phyloP scores from a whole-genome alignment of 2,888 invertebrate species.

The Thecophora atra region DNA sequence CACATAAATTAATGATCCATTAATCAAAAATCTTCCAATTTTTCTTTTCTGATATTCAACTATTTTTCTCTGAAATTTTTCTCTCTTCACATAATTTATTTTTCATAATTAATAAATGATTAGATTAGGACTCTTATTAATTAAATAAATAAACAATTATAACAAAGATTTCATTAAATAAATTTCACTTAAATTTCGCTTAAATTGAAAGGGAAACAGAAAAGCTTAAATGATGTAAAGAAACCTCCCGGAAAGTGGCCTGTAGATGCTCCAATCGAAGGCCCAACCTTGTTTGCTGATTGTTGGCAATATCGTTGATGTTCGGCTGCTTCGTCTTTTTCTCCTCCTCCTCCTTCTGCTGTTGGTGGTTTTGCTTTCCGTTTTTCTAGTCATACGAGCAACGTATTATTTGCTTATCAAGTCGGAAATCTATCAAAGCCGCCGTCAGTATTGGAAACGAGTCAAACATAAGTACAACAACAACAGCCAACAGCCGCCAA shows the following conservation, averaged over 20 bases:
- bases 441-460: slow-evolving; percentile 32
- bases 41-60: no score
- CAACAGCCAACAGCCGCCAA: neutral
- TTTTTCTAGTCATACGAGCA: slow-evolving; percentile 6
- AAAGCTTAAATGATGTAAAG: slow-evolving; percentile 12
- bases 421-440: slow-evolving; percentile 66
- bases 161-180: no score
- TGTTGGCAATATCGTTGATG: slow-evolving; percentile 15
- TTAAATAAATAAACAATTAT: no score
- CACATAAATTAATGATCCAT: no score
- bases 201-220: neutral
- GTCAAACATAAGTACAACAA: neutral
- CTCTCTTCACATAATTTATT: no score
- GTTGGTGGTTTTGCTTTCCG: slow-evolving; percentile 21
- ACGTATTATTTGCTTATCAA: slow-evolving; percentile 58
- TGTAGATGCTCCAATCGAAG: slow-evolving; percentile 11
- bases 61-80: no score
- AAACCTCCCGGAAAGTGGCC: slow-evolving; percentile 19
- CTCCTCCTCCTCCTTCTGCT: slow-evolving; percentile 3
- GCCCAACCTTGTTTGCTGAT: neutral
- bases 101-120: no score
- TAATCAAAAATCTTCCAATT: no score
- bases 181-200: no score
- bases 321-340: neutral
- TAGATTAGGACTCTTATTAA: no score